A percentile compares a stretch with the other conserved stretches of the same genome.
Conservation (phyloP, 2,113 vertebrate species). For the Perca fluviatilis region DNA sequence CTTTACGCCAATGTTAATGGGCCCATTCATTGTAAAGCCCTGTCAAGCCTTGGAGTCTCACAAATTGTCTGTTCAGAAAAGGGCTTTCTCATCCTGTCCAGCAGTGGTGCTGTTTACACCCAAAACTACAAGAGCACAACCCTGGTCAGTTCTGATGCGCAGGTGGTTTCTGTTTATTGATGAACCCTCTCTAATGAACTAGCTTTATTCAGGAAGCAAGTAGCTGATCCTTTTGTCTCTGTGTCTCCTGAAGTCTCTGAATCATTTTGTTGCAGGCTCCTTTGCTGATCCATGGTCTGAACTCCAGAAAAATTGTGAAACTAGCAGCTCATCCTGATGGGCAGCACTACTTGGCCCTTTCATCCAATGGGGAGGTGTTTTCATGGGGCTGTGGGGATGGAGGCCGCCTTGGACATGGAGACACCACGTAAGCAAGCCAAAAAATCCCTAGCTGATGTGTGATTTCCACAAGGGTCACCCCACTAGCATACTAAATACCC, state of each 20-base stretch:
- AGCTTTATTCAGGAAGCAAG: background rate
- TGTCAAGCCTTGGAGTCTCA: constrained; percentile 92
- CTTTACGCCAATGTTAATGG: constrained; percentile 94
- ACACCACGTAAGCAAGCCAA: constrained; percentile 90
- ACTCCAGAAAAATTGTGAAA: constrained; percentile 94
- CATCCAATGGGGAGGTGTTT: constrained; percentile 95
- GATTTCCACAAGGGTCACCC: background rate
- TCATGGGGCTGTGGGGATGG: constrained; percentile 99
- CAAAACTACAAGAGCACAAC: constrained; percentile 97
- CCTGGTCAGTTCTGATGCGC: constrained; percentile 83
- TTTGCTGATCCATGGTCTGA: constrained; percentile 91
- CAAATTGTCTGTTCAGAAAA: constrained; percentile 98
- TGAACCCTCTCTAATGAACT: background rate
- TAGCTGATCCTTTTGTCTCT: background rate
- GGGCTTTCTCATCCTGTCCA: constrained; percentile 92
- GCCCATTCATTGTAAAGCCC: constrained; percentile 94
- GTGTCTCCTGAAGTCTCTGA: constrained; percentile 6
- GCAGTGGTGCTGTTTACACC: constrained; percentile 93
- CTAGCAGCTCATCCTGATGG: constrained; percentile 97
- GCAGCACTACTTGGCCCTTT: constrained; percentile 95
- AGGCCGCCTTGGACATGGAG: constrained; percentile 96
- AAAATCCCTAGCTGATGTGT: background rate
- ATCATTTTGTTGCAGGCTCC: constrained; percentile 86
- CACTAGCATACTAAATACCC: no score
- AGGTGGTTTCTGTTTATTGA: background rate